Evolutionary conservation across 1,140 invertebrate genomes (phyloP), one percentile per base, ranked within the genome.

Genomic region (Olivierus martensii): DNA sequence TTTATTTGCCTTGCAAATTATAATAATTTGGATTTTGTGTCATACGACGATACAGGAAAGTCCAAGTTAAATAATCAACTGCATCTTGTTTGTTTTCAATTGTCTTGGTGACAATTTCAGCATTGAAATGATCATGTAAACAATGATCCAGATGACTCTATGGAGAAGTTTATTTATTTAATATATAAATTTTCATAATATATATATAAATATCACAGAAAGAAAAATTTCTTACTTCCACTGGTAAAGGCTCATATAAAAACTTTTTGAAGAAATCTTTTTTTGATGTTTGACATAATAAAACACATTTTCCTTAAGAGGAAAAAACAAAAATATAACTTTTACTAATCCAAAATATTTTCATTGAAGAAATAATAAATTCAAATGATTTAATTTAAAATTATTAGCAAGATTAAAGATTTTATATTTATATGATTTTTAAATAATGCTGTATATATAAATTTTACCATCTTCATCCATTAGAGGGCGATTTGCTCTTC

Each of bases 21-120:
- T 99, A 99, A 67, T 99, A 99, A 70, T 99, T 99, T 9, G 96
- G 96, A 75, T 99, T 99, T 71, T 98, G 93, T 1, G 95, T 97
- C 63, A 99, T 79, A 54, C 96, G 71, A 14, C 94, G 75, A 66
- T 99, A 99, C 0, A 99, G 71, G 73, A 99, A 96, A 1, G 94
- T 99, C 95, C 96, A 99, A 0, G 96, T 99, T 2, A 99, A 73
- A 65, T 99, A 99, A 73, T 99, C 96, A 1, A 99, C 94, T 0
- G 94, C 93, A 70, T 99, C 96, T 68, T 99, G 96, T 70, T 99
- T 99, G 72, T 99, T 99, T 69, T 99, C 95, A 66, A 99, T 95
- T 0, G 94, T 99, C 73, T 98, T 97, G 1, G 95, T 99, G 0
- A 99, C 94, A 49, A 99, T 95, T 73, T 99, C 96, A 0, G 96